Conservation (phyloP, 2,113 vertebrate genomes). For the Talpa occidentalis region DNA sequence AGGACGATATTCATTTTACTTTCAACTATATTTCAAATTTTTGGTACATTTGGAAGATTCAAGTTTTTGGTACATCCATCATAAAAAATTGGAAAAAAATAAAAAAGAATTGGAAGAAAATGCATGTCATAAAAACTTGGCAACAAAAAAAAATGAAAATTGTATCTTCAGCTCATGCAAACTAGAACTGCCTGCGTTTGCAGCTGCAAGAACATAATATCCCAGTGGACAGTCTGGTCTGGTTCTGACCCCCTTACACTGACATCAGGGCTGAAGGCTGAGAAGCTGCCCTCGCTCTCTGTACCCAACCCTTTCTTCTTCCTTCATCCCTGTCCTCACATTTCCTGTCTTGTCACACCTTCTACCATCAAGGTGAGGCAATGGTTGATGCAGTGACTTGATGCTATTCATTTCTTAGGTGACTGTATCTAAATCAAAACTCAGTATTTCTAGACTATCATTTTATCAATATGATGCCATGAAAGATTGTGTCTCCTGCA, state of each 20-base stretch:
- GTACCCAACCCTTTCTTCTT: background rate
- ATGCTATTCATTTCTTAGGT: background rate
- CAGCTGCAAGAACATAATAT: background rate
- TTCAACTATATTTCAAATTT: background rate
- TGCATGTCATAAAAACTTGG: background rate
- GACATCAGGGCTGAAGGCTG: background rate
- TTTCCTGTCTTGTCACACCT: background rate
- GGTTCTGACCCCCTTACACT: background rate
- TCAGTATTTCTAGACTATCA: background rate
- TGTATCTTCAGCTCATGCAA: background rate
- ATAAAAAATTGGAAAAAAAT: background rate
- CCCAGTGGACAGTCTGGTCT: too few relatives aligned
- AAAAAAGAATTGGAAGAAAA: background rate
- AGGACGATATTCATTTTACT: background rate
- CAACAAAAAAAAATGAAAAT: background rate
- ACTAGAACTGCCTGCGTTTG: background rate
- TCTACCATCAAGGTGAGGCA: background rate
- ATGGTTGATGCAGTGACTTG: background rate
- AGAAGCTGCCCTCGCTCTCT: background rate
- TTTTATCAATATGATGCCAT: background rate
- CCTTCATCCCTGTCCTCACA: background rate
- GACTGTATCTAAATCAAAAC: background rate
- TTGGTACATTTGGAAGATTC: background rate
- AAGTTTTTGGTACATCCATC: background rate
- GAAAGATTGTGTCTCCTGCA: background rate